Evolutionary conservation across 2,113 vertebrate genomes (phyloP), one percentile per base, ranked within the genome.

Genomic region (Chrysochloris asiatica): DNA sequence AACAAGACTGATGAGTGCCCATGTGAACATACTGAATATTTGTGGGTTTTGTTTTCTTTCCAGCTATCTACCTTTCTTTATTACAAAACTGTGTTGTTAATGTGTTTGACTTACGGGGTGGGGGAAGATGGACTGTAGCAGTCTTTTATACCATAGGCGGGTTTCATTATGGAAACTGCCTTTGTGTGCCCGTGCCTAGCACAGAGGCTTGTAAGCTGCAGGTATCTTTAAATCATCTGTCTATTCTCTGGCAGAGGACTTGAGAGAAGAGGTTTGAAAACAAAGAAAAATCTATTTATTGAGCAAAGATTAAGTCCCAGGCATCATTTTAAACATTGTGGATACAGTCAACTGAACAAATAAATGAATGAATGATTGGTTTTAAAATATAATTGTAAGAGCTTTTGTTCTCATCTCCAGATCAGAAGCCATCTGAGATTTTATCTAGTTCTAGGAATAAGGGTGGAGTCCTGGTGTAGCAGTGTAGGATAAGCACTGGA

Each of bases 361-460:
- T 43, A 41, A 79, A 28, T 54, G 52, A 79, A 36, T 69, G 71
- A 73, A 41, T 54, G 78, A 78, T 82, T 91, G 22, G 28, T 52
- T 87, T 91, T 78, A 52, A 80, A 86, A 87, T 69, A 75, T 11
- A 84, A 33, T 73, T 76, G 73, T 41, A 72, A 86, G 71, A 90
- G 43, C 54, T 71, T 61, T 77, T 73, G 61, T 30, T 79, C 71
- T 36, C 13, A 72, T 96, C 11, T 13, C 22, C 61, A 47, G 75
- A 56, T 54, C 19, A 65, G 81, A 91, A 73, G 54, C 41, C 52
- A 30, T 77, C 45, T 11, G 33, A 50, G 67, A 14, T 41, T 48
- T 48, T 56, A 36, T 56, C 22, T 56, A 72, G 14, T 61, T 67
- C 1, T 28, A 48, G 76, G 52, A 86, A 4, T 86, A 69, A 24